phyloP scores from a whole-genome alignment of 23 tunicate genomes.

The Botrylloides violaceus region DNA sequence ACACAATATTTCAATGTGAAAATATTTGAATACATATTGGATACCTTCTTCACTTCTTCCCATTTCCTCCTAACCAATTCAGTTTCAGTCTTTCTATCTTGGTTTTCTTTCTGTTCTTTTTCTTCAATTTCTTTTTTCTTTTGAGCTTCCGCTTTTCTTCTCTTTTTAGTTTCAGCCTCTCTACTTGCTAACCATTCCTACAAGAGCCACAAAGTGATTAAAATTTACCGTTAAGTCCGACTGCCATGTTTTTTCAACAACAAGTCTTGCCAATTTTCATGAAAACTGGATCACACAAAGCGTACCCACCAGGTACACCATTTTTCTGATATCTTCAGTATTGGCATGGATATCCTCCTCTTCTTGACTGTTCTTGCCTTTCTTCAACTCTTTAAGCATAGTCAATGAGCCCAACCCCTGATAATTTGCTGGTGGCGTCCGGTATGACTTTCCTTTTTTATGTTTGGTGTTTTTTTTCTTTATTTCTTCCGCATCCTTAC shows the following conservation, averaged over 20 bases:
- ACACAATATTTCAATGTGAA: too few species aligned
- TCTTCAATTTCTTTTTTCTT: slow-evolving; percentile 20
- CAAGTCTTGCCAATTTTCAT: too few species aligned
- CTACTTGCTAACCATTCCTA: slow-evolving; percentile 43
- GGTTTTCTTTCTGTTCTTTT: slow-evolving; percentile 35
- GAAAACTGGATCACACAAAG: too few species aligned
- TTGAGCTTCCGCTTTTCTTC: slow-evolving; percentile 29
- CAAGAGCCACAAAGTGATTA: background rate
- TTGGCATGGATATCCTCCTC: background rate
- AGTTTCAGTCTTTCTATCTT: slow-evolving; percentile 18
- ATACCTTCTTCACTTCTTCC: slow-evolving; percentile 34
- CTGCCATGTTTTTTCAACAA: too few species aligned
- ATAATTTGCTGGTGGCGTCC: slow-evolving; percentile 47
- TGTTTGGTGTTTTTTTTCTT: background rate
- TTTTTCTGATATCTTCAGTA: slow-evolving; percentile 34
- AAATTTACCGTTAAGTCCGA: too few species aligned
- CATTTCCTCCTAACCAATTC: slow-evolving; percentile 18
- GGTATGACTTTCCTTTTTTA: slow-evolving; percentile 26
- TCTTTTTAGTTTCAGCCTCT: slow-evolving; percentile 30
- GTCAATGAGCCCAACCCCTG: slow-evolving; percentile 62
- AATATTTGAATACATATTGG: too few species aligned
- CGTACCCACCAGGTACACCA: slow-evolving; percentile 44
- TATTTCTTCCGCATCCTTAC: slow-evolving; percentile 1
- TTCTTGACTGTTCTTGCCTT: background rate
- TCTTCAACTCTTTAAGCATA: slow-evolving; percentile 29